Evolutionary conservation across 92 coral and sea anemone genomes (phyloP).

Genomic region (Nematostella vectensis): DNA sequence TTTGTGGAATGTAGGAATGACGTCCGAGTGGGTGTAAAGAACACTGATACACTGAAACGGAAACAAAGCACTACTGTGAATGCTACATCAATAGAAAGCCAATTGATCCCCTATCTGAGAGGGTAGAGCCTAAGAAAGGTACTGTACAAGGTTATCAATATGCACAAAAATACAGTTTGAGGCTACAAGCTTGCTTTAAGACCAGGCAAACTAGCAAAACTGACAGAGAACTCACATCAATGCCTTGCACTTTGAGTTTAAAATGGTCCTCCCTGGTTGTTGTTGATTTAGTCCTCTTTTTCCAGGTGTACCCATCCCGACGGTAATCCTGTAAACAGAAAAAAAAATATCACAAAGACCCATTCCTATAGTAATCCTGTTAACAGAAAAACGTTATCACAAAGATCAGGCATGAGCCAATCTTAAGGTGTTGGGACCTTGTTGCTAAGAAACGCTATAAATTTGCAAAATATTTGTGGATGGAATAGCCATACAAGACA

Average conservation of each 20-base stretch:
- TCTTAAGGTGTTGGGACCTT: too few relatives aligned
- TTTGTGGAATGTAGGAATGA: constrained; percentile 94
- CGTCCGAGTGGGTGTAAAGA: constrained; percentile 85
- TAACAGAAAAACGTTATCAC: too few relatives aligned
- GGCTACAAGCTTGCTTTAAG: too few relatives aligned
- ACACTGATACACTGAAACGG: constrained; percentile 75
- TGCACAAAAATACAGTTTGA: not conserved
- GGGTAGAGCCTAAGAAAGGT: not conserved
- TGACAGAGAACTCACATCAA: constrained; percentile 46
- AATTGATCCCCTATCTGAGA: not conserved
- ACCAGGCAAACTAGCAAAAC: too few relatives aligned
- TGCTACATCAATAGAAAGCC: not conserved
- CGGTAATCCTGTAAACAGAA: constrained; percentile 64
- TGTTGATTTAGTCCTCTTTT: constrained; percentile 72
- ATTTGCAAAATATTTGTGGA: too few relatives aligned
- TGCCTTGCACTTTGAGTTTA: constrained; percentile 75
- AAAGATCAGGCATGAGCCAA: too few relatives aligned
- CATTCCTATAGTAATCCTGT: too few relatives aligned
- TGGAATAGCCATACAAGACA: too few relatives aligned
- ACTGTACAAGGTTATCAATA: not conserved
- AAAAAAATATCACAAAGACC: too few relatives aligned
- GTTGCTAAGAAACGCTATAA: too few relatives aligned
- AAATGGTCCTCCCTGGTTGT: constrained; percentile 89
- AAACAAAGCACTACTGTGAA: not conserved
- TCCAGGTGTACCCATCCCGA: constrained; percentile 91